Conservation (phyloP, 2,888 invertebrate species). For the Amphipyra tragopoginis region DNA sequence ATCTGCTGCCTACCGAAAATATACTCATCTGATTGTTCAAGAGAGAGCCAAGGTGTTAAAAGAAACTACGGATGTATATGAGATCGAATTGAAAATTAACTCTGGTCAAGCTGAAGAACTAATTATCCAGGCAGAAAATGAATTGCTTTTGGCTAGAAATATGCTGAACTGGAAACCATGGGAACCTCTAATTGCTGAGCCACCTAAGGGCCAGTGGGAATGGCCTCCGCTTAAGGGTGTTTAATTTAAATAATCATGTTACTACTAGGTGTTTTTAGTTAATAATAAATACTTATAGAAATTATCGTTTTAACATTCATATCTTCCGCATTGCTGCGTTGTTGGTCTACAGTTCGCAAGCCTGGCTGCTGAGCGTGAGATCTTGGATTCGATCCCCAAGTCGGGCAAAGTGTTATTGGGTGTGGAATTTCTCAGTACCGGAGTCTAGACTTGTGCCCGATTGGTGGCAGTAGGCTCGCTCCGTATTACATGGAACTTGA, state of each 20-base stretch:
- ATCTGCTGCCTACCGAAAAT: slow-evolving; percentile 94
- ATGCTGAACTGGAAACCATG: slow-evolving; percentile 98
- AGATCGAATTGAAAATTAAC: slow-evolving; percentile 95
- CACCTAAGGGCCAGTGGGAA: slow-evolving; percentile 97
- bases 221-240: slow-evolving; percentile 94
- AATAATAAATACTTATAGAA: slow-evolving; percentile 22
- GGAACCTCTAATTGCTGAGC: slow-evolving; percentile 95
- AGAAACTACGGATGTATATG: slow-evolving; percentile 89
- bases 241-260: background rate
- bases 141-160: slow-evolving; percentile 95
- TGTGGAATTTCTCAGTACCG: no score
- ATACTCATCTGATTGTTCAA: slow-evolving; percentile 95
- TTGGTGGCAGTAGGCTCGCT: no score
- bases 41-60: slow-evolving; percentile 93
- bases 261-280: background rate
- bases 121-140: slow-evolving; percentile 98
- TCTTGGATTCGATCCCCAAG: no score
- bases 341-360: no score
- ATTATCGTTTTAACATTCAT: no score
- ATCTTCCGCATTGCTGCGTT: no score
- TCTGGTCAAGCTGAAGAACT: slow-evolving; percentile 97
- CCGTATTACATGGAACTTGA: no score
- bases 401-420: no score
- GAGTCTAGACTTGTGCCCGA: no score
- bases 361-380: no score